Base-by-base conservation (phyloP, 2,797 vertebrate genomes). In the Anomalospiza imberbis region DNA sequence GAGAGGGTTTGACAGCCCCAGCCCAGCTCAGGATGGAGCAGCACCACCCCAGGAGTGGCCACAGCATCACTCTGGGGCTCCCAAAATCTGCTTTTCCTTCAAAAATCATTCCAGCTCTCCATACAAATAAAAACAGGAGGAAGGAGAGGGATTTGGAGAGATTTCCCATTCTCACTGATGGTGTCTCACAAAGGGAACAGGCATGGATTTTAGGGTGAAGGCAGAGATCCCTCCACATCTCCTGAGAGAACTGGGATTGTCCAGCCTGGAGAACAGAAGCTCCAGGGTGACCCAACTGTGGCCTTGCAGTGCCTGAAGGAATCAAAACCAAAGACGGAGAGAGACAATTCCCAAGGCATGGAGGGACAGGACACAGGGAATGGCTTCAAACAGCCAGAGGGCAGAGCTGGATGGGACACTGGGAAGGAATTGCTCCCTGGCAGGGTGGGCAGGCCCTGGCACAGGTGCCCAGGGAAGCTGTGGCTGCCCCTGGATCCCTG, bases 331-430 rank as follows among this genome's bases (percentile, higher is more conserved):
- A 17, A 48, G 8, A 17, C 15, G 34, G 40, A 60, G 34, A 70
- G 31, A 20, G 48, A 31, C 3, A 0, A 9, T 38, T 53, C 9
- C 16, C 63, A 22, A 21, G 12, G 48, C 26, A 8, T 62, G 57
- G 55, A 44, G 32, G 1, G 21, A 42, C 34, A 55, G 50, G 34
- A 31, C 1, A 22, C 0, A 1, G 42, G 66, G 15, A 50, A 70
- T 5, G 40, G 48, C 13, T n/a, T 16, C 28, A 3, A 19, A 50
- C 2, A 38, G 34, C 4, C 17, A 54, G 9, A 40, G 50, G 29
- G 31, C 1, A 42, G 38, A 13, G 15, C 0, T 18, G 10, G 53
- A 3, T 19, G 74, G 74, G 28, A 70, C 2, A 3, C 2, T 9
- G 25, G 65, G 17, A 32, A 7, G 47, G 34, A 18, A 34, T 31